Base-by-base conservation (phyloP, 2,113 vertebrate species). In the Synchiropus splendidus region DNA sequence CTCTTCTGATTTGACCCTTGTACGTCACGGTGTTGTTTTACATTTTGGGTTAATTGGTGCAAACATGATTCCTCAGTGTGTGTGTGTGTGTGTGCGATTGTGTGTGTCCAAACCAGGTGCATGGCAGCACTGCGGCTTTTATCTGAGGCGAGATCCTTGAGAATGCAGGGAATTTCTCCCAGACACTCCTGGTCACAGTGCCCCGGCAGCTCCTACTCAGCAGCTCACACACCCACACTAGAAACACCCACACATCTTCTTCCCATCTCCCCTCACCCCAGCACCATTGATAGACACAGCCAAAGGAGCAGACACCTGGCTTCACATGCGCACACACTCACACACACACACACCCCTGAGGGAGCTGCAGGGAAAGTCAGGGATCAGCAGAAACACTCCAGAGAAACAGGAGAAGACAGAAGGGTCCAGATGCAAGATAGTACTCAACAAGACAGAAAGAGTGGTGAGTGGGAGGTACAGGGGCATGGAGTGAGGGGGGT, bases 251-350 rank as follows among this genome's bases (percentile, higher is more conserved):
- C 18, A 31, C 51, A 59, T 27, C 45, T 31, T 38, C 51, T 21
- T 40, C 18, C 6, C 36, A 6, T 38, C 54, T 56, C 57, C 54
- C 41, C 64, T 9, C 45, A 70, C 53, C 52, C 49, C 58, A 40
- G 72, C 81, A 74, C 44, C 48, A 87, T 71, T 89, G 89, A 92
- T 88, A 90, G 87, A 90, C 87, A 89, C 78, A 87, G 77, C 82
- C 80, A 85, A 90, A 83, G 88, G 85, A 77, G 64, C 64, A 79
- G 82, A 85, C 87, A 89, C 89, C 89, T 92, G 90, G 89, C 82
- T 78, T 70, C 58, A 34, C 48, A 60, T 30, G 61, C 61, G 58
- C 68, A 81, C 83, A 79, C 83, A 45, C 56, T 60, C 65, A 73
- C 66, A 77, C 49, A 77, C 74, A 50, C 50, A 66, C 66, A 71